Conservation (phyloP, 2,113 vertebrate genomes). For the Crotalus horridus region DNA sequence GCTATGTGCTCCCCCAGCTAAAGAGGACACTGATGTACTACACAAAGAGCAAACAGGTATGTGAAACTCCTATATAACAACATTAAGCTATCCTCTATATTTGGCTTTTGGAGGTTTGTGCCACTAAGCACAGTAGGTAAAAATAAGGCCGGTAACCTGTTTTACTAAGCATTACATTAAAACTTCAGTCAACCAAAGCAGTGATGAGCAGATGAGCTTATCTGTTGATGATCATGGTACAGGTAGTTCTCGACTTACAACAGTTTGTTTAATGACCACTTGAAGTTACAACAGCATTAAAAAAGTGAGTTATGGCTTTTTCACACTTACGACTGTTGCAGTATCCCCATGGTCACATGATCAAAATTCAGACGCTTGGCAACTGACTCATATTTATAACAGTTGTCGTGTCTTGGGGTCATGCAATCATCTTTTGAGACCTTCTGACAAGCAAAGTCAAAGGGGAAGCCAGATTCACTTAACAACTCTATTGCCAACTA, state of each 20-base stretch:
- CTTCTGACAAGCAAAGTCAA: neutral
- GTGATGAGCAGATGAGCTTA: neutral
- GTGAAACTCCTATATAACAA: neutral
- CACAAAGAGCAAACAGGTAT: neutral
- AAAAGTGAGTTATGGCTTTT: neutral
- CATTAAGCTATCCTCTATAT: neutral
- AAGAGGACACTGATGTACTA: neutral
- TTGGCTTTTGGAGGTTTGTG: neutral
- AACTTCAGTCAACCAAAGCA: neutral
- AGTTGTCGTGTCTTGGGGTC: neutral
- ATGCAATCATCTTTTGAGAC: neutral
- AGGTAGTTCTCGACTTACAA: neutral
- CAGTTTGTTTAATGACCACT: neutral
- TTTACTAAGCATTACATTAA: neutral
- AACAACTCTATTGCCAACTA: too few relatives aligned
- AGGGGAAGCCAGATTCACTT: neutral
- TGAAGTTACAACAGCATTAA: neutral
- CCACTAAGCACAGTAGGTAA: neutral
- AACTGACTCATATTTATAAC: neutral
- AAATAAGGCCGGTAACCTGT: neutral
- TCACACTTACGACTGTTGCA: neutral
- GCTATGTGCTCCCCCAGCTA: neutral
- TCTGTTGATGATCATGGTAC: neutral
- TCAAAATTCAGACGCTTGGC: neutral
- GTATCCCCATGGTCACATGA: neutral